Percentiles rank a stretch among this genome's conserved stretches.
Evolutionary conservation across 2,888 invertebrate species (phyloP).

Genomic region (Andrena bicolor): DNA sequence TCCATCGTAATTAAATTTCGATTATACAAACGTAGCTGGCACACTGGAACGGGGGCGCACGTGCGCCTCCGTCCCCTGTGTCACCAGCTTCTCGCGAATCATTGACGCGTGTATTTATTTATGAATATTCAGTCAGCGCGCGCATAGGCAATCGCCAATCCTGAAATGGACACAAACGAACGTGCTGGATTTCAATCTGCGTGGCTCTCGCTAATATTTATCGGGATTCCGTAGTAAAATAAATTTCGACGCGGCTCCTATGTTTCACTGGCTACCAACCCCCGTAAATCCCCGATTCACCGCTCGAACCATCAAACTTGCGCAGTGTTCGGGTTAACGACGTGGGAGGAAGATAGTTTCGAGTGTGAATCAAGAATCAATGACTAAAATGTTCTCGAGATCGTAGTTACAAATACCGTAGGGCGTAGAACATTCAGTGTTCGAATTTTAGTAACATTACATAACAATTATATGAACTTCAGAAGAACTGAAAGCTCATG

Average conservation of each 20-base stretch:
- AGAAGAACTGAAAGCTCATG: no score
- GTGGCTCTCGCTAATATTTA: slow-evolving; percentile 47
- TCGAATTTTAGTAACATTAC: no score
- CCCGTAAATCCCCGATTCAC: slow-evolving; percentile 26
- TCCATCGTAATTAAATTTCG: slow-evolving; percentile 44
- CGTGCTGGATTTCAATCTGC: slow-evolving; percentile 29
- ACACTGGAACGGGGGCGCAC: not conserved
- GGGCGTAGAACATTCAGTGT: no score
- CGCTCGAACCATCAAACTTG: slow-evolving; percentile 34
- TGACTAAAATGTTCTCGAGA: slow-evolving; percentile 41
- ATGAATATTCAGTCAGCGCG: slow-evolving; percentile 48
- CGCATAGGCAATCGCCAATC: slow-evolving; percentile 1
- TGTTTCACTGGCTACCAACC: slow-evolving; percentile 7
- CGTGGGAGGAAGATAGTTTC: slow-evolving; percentile 32
- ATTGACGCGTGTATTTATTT: slow-evolving; percentile 39
- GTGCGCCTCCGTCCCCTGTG: slow-evolving; percentile 4
- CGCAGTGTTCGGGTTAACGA: slow-evolving; percentile 41
- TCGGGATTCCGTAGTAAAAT: slow-evolving; percentile 35
- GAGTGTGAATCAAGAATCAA: slow-evolving; percentile 19
- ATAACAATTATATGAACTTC: no score
- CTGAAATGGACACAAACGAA: slow-evolving; percentile 12
- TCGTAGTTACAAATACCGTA: not conserved
- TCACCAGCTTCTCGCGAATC: slow-evolving; percentile 15
- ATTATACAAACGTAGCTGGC: slow-evolving; percentile 15
- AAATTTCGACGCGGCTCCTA: slow-evolving; percentile 24